Conservation (phyloP, 2,797 vertebrate species). For the Sebastes variabilis region DNA sequence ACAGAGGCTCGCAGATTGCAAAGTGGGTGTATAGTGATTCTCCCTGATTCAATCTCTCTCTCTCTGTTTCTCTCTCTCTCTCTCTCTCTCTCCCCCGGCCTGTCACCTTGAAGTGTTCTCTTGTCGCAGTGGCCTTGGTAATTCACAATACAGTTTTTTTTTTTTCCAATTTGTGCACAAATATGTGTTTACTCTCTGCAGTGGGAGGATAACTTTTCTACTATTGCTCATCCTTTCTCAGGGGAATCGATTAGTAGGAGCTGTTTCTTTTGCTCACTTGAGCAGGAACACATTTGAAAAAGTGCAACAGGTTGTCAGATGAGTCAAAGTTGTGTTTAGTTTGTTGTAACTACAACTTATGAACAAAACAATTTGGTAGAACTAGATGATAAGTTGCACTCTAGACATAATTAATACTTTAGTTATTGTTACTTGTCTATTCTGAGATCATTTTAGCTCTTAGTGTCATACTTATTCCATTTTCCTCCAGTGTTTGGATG, state of each 20-base stretch:
- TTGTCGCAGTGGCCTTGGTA: conserved; percentile 22
- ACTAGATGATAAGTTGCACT: background rate
- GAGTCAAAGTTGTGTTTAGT: background rate
- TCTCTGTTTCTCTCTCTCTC: conserved; percentile 3
- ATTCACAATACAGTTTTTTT: conserved; percentile 16
- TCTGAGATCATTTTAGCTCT: background rate
- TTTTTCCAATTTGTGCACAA: conserved; percentile 1
- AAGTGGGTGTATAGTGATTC: conserved; percentile 76
- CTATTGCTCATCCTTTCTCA: background rate
- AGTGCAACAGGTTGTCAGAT: conserved; percentile 28
- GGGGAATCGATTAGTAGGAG: background rate
- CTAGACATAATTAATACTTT: background rate
- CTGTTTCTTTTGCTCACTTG: background rate
- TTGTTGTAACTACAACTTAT: background rate
- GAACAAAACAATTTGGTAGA: background rate
- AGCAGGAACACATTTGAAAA: conserved; percentile 1
- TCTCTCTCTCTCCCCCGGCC: background rate
- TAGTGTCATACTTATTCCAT: background rate
- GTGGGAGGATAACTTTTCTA: background rate
- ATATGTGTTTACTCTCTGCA: conserved; percentile 6
- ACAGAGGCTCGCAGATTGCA: conserved; percentile 74
- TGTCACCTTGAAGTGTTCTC: conserved; percentile 37
- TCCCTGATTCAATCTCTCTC: conserved; percentile 58
- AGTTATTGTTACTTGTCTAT: background rate
- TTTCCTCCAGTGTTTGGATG: background rate